phyloP scores from a whole-genome alignment of 2,797 vertebrate species.

The Petrocephalus sullivani region DNA sequence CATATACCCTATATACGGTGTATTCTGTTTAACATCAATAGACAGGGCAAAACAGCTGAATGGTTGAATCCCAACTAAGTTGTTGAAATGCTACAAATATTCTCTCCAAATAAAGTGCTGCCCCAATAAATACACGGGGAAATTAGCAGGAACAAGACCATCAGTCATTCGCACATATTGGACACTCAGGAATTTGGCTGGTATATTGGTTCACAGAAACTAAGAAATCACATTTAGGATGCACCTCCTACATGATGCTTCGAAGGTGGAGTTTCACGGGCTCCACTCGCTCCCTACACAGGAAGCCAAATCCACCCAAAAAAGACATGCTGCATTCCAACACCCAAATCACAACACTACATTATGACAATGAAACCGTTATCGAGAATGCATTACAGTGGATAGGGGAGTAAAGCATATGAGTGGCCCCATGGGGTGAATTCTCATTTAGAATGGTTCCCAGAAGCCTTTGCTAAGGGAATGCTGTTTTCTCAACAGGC shows the following conservation, averaged over 20 bases:
- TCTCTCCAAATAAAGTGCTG: too few relatives aligned
- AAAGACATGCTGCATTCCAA: not conserved
- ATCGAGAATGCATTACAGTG: not conserved
- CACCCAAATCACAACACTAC: not conserved
- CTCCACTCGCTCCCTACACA: not conserved
- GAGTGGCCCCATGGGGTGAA: not conserved
- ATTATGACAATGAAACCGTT: not conserved
- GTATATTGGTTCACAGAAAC: not conserved
- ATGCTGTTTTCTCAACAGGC: constrained; percentile 39
- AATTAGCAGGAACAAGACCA: not conserved
- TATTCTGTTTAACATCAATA: too few relatives aligned
- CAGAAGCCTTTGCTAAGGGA: constrained; percentile 37
- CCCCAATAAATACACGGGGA: not conserved
- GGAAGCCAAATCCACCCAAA: not conserved
- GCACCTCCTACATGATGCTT: not conserved
- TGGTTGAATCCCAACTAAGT: too few relatives aligned
- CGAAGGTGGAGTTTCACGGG: not conserved
- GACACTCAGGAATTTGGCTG: not conserved
- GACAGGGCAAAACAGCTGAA: too few relatives aligned
- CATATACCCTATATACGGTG: too few relatives aligned
- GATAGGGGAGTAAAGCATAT: not conserved
- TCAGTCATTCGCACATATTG: not conserved
- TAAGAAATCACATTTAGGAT: not conserved
- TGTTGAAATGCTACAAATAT: too few relatives aligned
- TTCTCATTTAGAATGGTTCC: not conserved